Evolutionary conservation across 2,113 vertebrate genomes (phyloP).

Genomic region (Labeo catla): DNA sequence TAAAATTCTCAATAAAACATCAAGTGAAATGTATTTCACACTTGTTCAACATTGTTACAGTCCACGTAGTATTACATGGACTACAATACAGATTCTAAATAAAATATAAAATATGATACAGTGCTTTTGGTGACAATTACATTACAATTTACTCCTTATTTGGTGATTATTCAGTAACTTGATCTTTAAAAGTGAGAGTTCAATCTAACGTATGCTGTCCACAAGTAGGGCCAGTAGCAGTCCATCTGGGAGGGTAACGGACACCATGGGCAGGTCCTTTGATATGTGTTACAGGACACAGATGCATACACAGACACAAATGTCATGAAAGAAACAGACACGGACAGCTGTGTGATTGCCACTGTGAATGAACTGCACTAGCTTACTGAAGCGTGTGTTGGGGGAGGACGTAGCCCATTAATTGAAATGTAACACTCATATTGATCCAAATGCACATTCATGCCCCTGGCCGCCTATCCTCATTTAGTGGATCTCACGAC

Average conservation of each 20-base stretch:
- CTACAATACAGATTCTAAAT: not conserved
- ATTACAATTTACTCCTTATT: not conserved
- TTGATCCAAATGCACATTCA: slow-evolving; percentile 31
- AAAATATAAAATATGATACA: not conserved
- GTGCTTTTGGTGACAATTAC: not conserved
- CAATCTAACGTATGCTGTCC: slow-evolving; percentile 21
- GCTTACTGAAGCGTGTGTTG: not conserved
- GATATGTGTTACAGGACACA: slow-evolving; percentile 34
- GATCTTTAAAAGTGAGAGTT: slow-evolving; percentile 1
- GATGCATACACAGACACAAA: slow-evolving; percentile 36
- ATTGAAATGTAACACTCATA: slow-evolving; percentile 35
- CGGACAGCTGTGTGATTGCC: slow-evolving; percentile 23
- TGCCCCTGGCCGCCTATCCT: not conserved
- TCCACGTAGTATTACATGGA: not conserved
- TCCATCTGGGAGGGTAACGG: slow-evolving; percentile 40
- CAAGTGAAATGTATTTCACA: not conserved
- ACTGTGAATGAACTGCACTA: slow-evolving; percentile 29
- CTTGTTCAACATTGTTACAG: not conserved
- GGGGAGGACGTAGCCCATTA: not conserved
- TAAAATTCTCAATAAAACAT: not conserved
- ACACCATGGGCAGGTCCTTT: slow-evolving; percentile 13
- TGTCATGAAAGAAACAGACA: slow-evolving; percentile 6
- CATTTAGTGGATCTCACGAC: not conserved
- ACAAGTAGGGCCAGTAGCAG: not conserved
- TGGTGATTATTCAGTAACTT: slow-evolving; percentile 8